phyloP scores from a whole-genome alignment of 2,888 invertebrate genomes.

The Parnassius smintheus region DNA sequence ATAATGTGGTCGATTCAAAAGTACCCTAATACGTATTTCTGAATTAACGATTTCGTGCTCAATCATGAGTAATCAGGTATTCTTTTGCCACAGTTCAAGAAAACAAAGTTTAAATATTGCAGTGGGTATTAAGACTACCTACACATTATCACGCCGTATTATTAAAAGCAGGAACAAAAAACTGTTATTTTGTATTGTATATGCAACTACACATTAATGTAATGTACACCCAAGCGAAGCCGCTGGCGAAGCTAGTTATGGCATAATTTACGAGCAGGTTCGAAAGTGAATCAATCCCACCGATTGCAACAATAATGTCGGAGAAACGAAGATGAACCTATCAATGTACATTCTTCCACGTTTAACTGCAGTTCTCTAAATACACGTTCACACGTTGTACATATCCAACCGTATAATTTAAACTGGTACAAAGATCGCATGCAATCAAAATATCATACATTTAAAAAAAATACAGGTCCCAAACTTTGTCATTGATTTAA shows the following conservation, averaged over 20 bases:
- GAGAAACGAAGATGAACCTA: slow-evolving; percentile 24
- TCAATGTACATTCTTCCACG: slow-evolving; percentile 17
- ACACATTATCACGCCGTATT: slow-evolving; percentile 20
- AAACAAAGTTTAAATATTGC: slow-evolving; percentile 3
- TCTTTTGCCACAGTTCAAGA: slow-evolving; percentile 16
- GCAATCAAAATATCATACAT: slow-evolving; percentile 11
- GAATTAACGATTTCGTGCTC: too few relatives aligned
- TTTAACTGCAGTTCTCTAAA: slow-evolving; percentile 12
- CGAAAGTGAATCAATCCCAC: slow-evolving; percentile 33
- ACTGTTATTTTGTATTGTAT: slow-evolving; percentile 19
- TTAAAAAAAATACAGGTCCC: slow-evolving; percentile 4
- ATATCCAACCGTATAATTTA: slow-evolving; percentile 22
- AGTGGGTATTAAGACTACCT: slow-evolving; percentile 4
- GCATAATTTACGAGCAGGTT: slow-evolving; percentile 24
- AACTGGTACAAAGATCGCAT: slow-evolving; percentile 7
- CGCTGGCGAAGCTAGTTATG: slow-evolving; percentile 25
- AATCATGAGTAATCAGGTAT: slow-evolving; percentile 13
- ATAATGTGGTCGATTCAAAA: not conserved
- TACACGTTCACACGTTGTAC: slow-evolving; percentile 25
- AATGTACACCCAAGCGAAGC: slow-evolving; percentile 13
- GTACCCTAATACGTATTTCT: too few relatives aligned
- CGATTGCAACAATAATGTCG: slow-evolving; percentile 30
- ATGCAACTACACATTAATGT: slow-evolving; percentile 17
- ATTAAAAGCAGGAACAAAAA: slow-evolving; percentile 20
- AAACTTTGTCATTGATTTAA: slow-evolving; percentile 14